Conservation (phyloP, 2,797 vertebrate genomes). For the Pempheris klunzingeri region DNA sequence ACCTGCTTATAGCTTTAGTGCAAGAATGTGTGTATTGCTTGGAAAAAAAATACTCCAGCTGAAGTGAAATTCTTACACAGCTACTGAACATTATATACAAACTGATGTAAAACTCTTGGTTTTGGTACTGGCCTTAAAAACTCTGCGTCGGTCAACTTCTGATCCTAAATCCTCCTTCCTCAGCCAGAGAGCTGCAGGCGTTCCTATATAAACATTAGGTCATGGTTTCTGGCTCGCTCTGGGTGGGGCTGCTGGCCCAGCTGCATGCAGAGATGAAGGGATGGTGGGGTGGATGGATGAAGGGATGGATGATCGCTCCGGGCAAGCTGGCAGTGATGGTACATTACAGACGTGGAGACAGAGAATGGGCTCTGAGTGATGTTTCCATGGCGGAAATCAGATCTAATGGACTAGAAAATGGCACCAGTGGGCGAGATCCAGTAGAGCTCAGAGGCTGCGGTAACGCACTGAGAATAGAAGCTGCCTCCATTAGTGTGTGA, state of each 20-base stretch:
- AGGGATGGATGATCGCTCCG: slow-evolving; percentile 48
- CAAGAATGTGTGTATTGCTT: slow-evolving; percentile 3
- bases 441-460: slow-evolving; percentile 28
- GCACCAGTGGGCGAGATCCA: slow-evolving; percentile 57
- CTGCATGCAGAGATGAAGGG: slow-evolving; percentile 53
- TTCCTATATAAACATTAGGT: slow-evolving; percentile 63
- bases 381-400: slow-evolving; percentile 65
- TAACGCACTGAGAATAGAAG: slow-evolving; percentile 23
- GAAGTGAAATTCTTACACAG: slow-evolving; percentile 14
- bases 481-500: slow-evolving; percentile 51
- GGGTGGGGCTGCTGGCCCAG: slow-evolving; percentile 52
- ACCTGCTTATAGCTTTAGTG: slow-evolving; percentile 15
- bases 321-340: slow-evolving; percentile 52
- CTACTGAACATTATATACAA: slow-evolving; percentile 11
- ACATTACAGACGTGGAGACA: slow-evolving; percentile 55
- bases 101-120: slow-evolving; percentile 19
- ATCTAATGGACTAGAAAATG: slow-evolving; percentile 67
- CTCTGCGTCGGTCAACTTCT: background rate
- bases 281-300: slow-evolving; percentile 37
- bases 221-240: slow-evolving; percentile 48
- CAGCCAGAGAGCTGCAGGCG: slow-evolving; percentile 49
- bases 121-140: slow-evolving; percentile 18
- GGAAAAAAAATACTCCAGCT: background rate
- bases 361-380: slow-evolving; percentile 63
- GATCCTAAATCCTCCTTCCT: slow-evolving; percentile 20